Conservation (phyloP, 2,888 invertebrate species). For the Deilephila elpenor region DNA sequence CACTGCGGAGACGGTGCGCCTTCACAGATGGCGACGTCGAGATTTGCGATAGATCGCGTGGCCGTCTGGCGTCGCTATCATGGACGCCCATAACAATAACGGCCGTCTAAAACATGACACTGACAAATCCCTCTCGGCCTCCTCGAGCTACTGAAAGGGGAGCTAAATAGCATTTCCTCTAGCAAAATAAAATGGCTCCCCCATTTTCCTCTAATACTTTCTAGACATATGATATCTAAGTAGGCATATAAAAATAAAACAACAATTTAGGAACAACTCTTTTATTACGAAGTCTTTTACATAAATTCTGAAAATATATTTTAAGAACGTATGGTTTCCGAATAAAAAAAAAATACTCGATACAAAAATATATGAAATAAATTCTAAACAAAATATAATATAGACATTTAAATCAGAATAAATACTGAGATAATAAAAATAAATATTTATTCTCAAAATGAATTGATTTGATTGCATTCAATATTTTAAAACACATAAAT, state of each 20-base stretch:
- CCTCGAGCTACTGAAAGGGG: too few relatives aligned
- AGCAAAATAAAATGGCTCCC: too few relatives aligned
- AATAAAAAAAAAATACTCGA: neutral
- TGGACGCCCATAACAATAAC: too few relatives aligned
- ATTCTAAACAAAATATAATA: slow-evolving; percentile 18
- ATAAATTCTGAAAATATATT: neutral
- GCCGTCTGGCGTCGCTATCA: too few relatives aligned
- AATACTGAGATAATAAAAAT: slow-evolving; percentile 18
- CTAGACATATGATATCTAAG: too few relatives aligned
- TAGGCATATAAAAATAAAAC: neutral
- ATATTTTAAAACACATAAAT: neutral
- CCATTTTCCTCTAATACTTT: too few relatives aligned
- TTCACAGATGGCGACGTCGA: too few relatives aligned
- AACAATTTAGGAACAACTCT: neutral
- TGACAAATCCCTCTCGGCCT: too few relatives aligned
- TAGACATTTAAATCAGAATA: neutral
- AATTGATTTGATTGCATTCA: neutral
- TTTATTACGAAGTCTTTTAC: slow-evolving; percentile 15
- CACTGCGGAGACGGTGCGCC: too few relatives aligned
- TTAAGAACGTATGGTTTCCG: neutral
- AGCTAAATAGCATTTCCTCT: too few relatives aligned
- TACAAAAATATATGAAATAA: slow-evolving; percentile 17
- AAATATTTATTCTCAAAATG: neutral
- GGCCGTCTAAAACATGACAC: too few relatives aligned
- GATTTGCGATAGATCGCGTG: too few relatives aligned